Base-by-base conservation (phyloP, 2,113 vertebrate species). In the Podarcis raffonei region DNA sequence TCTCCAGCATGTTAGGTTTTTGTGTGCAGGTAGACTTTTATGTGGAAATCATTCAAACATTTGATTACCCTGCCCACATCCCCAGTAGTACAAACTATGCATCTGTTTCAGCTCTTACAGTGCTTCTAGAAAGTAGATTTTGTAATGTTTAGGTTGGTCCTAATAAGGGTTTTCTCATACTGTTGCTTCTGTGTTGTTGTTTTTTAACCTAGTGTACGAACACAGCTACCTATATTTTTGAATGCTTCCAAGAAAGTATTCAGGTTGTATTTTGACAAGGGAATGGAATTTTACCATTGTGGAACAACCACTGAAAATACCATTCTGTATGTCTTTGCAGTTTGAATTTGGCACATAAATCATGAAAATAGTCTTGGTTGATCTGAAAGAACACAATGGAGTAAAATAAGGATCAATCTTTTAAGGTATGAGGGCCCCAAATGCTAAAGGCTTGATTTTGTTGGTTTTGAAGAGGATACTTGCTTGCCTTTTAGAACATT, bases 401-500 rank as follows among this genome's bases (percentile, higher is more conserved):
- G 15, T 32, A 85, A 32, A 74, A 30, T 7, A 27, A 11, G 5
- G 25, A 5, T 20, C 30, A 1, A 6, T 53, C 27, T 65, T 79
- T 59, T 71, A 57, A 57, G 18, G 30, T 32, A 82, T 30, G 2
- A 0, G 6, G 57, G 20, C 18, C 6, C 6, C 9, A 1, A 4
- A 11, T 39, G 16, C 75, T 30, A 68, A 68, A 20, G 2, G 35
- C 4, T 74, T 18, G 20, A 18, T 65, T 69, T 15, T 53, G 18
- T 35, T 2, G 37, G 32, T 20, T 8, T 37, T 53, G 22, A 68
- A 25, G 12, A 23, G 59, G 39, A 76, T 62, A 83, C 72, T 86
- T 76, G 81, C 83, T 83, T 7, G 66, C 87, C 65, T 91, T 82
- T 81, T 90, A 74, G 78, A 57, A 87, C 84, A 81, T 76, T 81